phyloP scores from a whole-genome alignment of 2,888 invertebrate species.

The Polyploca ridens region DNA sequence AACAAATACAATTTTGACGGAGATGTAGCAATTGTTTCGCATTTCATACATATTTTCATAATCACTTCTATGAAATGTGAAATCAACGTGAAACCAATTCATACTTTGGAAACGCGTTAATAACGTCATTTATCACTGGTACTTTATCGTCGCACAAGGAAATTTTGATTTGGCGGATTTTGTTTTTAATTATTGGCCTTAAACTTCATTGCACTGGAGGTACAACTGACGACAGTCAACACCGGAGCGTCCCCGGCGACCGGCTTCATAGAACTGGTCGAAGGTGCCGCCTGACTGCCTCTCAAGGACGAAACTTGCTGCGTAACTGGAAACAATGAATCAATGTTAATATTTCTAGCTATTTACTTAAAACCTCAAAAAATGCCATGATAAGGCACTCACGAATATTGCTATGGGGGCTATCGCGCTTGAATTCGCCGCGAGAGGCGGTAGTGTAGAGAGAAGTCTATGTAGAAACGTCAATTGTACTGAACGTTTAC shows the following conservation, averaged over 20 bases:
- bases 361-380: too few species aligned
- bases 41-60: slow-evolving; percentile 18
- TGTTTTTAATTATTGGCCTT: slow-evolving; percentile 53
- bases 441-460: too few species aligned
- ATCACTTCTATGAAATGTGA: neutral
- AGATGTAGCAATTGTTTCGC: slow-evolving; percentile 21
- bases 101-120: slow-evolving; percentile 21
- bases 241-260: slow-evolving; percentile 93
- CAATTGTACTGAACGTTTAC: too few species aligned
- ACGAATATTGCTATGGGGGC: too few species aligned
- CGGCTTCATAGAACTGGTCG: slow-evolving; percentile 93
- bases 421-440: too few species aligned
- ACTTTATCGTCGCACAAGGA: slow-evolving; percentile 39
- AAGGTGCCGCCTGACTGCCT: slow-evolving; percentile 90
- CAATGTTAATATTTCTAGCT: neutral
- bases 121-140: slow-evolving; percentile 40
- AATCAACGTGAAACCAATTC: neutral
- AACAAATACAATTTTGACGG: slow-evolving; percentile 28
- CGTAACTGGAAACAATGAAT: slow-evolving; percentile 86
- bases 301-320: slow-evolving; percentile 93
- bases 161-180: slow-evolving; percentile 37
- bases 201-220: slow-evolving; percentile 95
- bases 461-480: too few species aligned
- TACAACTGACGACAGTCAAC: slow-evolving; percentile 94
- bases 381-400: too few species aligned